Evolutionary conservation across 1,140 invertebrate species (phyloP).

Genomic region (Lepidostoma basale): DNA sequence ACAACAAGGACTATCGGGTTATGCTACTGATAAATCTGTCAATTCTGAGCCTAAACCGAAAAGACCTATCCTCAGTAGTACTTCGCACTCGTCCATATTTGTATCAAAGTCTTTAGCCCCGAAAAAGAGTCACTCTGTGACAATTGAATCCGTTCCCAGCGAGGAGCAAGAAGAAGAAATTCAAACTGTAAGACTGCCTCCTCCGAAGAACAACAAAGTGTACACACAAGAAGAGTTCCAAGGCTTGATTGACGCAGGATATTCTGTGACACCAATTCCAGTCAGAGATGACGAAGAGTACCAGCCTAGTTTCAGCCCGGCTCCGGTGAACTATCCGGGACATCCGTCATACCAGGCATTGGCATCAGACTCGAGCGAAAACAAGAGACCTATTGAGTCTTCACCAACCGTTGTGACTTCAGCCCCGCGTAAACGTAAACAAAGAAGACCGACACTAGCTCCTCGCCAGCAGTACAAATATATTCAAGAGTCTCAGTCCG

Average conservation of each 20-base stretch:
- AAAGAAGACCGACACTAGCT: constrained; percentile 38
- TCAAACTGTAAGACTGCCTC: constrained; percentile 52
- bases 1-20: constrained; percentile 31
- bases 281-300: constrained; percentile 49
- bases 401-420: constrained; percentile 20
- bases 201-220: constrained; percentile 58
- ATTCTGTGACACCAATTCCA: constrained; percentile 59
- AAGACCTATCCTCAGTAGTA: not conserved
- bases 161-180: constrained; percentile 34
- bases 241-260: constrained; percentile 58
- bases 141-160: constrained; percentile 50
- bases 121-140: constrained; percentile 30
- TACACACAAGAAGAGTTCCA: constrained; percentile 60
- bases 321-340: constrained; percentile 43
- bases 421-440: constrained; percentile 40
- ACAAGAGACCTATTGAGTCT: constrained; percentile 35
- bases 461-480: constrained; percentile 26
- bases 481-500: constrained; percentile 16
- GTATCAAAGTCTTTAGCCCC: constrained; percentile 40
- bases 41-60: constrained; percentile 26
- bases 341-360: constrained; percentile 31
- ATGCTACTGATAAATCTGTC: constrained; percentile 30
- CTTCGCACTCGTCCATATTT: constrained; percentile 44
- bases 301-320: constrained; percentile 32
- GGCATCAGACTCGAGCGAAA: constrained; percentile 14